These are phyloP conservation scores for Sphenopsis melanotis DNA, from an alignment of 2,797 vertebrate species.

Conservation along the genomic window DNA sequence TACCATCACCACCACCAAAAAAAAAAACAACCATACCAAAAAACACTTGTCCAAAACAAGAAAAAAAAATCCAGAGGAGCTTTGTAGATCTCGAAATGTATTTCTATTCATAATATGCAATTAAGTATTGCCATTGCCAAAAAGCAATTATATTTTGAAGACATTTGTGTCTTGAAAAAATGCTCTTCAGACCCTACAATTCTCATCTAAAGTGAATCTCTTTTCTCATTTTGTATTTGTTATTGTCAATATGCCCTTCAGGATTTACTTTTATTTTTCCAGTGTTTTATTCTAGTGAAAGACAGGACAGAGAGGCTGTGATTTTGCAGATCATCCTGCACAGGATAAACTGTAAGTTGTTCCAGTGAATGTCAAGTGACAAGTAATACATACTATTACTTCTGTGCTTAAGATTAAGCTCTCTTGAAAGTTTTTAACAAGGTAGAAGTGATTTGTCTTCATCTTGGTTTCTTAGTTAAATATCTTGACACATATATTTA, in stretches of 20 bases:
- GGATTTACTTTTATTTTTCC: neutral
- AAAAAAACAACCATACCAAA: neutral
- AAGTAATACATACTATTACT: neutral
- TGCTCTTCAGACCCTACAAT: neutral
- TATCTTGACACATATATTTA: neutral
- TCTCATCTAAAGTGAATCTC: neutral
- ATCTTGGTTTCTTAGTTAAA: neutral
- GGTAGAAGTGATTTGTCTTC: neutral
- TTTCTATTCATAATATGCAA: neutral
- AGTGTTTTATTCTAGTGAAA: neutral
- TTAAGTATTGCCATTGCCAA: neutral
- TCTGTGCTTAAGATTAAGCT: neutral
- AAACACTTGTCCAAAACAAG: neutral
- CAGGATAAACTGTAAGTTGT: neutral
- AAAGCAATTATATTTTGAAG: neutral
- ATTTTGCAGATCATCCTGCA: neutral
- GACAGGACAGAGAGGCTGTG: neutral
- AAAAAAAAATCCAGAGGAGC: neutral
- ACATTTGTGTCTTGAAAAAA: neutral
- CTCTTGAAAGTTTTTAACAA: neutral
- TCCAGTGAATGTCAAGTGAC: neutral
- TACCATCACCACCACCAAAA: rapidly evolving
- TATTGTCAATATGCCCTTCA: neutral
- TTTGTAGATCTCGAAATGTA: neutral
- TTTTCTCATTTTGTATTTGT: neutral